Conservation (phyloP, 2,888 invertebrate genomes). For the Pyrrhosoma nymphula region DNA sequence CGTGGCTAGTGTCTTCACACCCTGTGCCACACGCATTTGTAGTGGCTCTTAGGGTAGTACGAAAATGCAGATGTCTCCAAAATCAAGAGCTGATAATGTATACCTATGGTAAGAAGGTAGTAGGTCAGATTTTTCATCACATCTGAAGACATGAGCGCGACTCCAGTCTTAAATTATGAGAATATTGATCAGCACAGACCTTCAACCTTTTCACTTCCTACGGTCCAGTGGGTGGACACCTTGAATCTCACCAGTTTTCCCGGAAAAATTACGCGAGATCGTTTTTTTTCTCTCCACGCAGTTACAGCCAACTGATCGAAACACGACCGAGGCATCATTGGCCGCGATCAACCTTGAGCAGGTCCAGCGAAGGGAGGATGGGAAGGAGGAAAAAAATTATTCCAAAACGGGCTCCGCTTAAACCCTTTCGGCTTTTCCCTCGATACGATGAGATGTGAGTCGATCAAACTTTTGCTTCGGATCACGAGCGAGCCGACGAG, state of each 20-base stretch:
- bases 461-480: neutral
- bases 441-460: neutral
- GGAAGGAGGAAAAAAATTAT: neutral
- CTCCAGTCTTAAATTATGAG: neutral
- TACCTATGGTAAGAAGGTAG: too few species aligned
- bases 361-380: neutral
- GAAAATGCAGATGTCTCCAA: too few species aligned
- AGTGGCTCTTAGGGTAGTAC: too few species aligned
- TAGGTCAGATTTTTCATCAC: too few species aligned
- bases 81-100: too few species aligned
- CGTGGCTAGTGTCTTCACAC: too few species aligned
- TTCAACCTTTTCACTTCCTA: neutral
- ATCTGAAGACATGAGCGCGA: neutral
- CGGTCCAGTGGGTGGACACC: neutral
- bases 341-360: neutral
- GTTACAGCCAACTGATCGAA: neutral
- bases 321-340: neutral
- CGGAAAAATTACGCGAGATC: neutral
- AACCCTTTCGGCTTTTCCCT: neutral
- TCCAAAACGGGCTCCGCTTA: neutral
- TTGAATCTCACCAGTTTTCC: neutral
- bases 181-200: neutral
- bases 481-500: neutral
- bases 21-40: too few species aligned
- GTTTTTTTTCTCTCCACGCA: neutral